A percentile compares a stretch with the other conserved stretches of the same genome.
Conservation (phyloP, 2,888 invertebrate genomes). For the Andrena dorsata region DNA sequence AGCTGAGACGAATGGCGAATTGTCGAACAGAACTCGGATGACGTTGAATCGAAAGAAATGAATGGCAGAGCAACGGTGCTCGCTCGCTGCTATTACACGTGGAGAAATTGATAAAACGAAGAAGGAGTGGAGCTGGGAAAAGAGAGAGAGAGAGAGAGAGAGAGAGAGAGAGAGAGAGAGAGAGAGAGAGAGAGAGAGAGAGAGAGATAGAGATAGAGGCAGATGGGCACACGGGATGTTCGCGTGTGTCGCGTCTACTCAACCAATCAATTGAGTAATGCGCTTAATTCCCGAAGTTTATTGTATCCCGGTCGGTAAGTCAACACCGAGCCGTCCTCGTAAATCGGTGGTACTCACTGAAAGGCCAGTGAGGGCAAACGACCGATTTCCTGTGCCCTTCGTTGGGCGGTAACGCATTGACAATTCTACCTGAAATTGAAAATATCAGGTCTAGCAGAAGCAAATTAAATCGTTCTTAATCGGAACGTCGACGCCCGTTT, state of each 20-base stretch:
- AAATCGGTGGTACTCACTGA: slow-evolving; percentile 61
- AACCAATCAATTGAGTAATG: slow-evolving; percentile 53
- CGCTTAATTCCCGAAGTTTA: slow-evolving; percentile 62
- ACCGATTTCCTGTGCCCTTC: slow-evolving; percentile 58
- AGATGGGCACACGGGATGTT: not conserved
- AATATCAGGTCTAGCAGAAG: slow-evolving; percentile 27
- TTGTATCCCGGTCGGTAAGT: slow-evolving; percentile 52
- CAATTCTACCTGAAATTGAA: slow-evolving; percentile 57
- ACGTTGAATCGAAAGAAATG: slow-evolving; percentile 18
- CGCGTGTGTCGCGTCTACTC: slow-evolving; percentile 19
- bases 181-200: no score
- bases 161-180: no score
- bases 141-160: no score
- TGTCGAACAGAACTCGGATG: not conserved
- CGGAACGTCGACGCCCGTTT: not conserved
- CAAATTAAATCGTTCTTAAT: not conserved
- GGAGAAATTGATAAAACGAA: slow-evolving; percentile 25
- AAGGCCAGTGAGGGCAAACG: slow-evolving; percentile 33
- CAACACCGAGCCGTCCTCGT: slow-evolving; percentile 43
- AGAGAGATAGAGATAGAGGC: not conserved
- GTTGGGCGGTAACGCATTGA: slow-evolving; percentile 40
- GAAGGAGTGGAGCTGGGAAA: slow-evolving; percentile 1
- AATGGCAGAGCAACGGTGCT: slow-evolving; percentile 7
- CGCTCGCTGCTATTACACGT: slow-evolving; percentile 2
- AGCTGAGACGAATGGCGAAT: not conserved